Evolutionary conservation across 2,113 vertebrate genomes (phyloP).

Genomic region (Thunnus maccoyii): DNA sequence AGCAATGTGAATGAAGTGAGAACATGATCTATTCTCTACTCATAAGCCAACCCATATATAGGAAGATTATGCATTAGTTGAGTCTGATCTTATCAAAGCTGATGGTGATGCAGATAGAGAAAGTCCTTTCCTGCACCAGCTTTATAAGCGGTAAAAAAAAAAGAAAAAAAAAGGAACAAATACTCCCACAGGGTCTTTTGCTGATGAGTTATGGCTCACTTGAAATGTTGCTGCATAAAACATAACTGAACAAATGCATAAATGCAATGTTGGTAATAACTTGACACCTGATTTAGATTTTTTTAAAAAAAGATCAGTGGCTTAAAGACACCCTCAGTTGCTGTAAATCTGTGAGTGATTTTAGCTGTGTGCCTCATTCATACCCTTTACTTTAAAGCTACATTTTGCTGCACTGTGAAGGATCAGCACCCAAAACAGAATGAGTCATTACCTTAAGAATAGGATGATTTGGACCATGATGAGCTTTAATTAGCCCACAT

Average conservation of each 20-base stretch:
- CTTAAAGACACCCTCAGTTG: not conserved
- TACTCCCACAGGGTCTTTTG: not conserved
- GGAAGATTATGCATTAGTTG: conserved; percentile 30
- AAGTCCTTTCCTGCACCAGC: not conserved
- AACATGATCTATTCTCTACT: conserved; percentile 21
- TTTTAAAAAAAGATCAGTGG: too few relatives aligned
- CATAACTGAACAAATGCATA: not conserved
- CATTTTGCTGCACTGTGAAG: not conserved
- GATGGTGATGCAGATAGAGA: conserved; percentile 30
- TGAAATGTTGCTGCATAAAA: conserved; percentile 20
- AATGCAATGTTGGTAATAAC: not conserved
- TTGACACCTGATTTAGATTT: not conserved
- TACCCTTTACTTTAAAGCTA: not conserved
- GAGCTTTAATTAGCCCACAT: conserved; percentile 16
- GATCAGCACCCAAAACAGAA: not conserved
- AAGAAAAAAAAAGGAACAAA: not conserved
- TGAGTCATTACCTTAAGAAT: not conserved
- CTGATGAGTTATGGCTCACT: not conserved
- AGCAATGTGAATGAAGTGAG: conserved; percentile 10
- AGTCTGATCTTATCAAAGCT: conserved; percentile 44
- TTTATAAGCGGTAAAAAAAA: not conserved
- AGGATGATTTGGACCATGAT: conserved; percentile 6
- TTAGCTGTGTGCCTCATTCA: not conserved
- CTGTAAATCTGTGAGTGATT: not conserved
- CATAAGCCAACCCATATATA: conserved; percentile 31